Conservation (phyloP, 2,797 vertebrate genomes). For the Hafferia zeledoni region DNA sequence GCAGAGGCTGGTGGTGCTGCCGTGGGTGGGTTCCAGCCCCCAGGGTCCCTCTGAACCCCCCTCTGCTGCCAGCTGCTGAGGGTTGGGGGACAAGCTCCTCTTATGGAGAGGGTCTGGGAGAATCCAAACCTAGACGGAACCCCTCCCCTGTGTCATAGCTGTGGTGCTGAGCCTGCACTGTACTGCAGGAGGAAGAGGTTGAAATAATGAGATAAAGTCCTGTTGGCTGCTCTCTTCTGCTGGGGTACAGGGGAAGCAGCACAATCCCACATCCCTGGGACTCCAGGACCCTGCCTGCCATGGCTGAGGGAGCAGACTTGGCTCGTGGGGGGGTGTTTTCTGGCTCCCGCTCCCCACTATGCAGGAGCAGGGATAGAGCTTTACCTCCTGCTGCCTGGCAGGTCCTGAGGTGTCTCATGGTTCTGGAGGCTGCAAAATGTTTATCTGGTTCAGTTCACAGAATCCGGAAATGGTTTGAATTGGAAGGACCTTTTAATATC, state of each 20-base stretch:
- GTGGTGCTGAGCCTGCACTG: background rate
- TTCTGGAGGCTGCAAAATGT: background rate
- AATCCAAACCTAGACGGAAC: background rate
- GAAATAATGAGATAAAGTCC: background rate
- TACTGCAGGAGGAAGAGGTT: background rate
- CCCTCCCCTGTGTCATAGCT: background rate
- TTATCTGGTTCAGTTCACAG: accelerated
- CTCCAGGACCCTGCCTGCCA: background rate
- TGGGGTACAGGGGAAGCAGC: background rate
- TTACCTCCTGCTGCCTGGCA: background rate
- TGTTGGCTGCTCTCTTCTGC: background rate
- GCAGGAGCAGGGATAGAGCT: background rate
- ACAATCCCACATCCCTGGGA: accelerated
- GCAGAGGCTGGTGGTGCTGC: background rate
- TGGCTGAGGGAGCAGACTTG: accelerated
- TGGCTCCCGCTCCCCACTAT: background rate
- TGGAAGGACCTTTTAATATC: background rate
- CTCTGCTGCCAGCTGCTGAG: background rate
- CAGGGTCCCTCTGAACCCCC: accelerated
- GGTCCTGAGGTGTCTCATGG: background rate
- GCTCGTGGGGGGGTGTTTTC: accelerated
- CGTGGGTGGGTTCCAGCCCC: accelerated
- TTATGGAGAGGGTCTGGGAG: accelerated
- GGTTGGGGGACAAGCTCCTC: accelerated
- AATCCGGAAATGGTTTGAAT: background rate